Percentiles rank a stretch among this genome's conserved stretches.
These are phyloP conservation scores for Tuta absoluta DNA, from an alignment of 2,888 invertebrate genomes.

Conservation along the genomic window DNA sequence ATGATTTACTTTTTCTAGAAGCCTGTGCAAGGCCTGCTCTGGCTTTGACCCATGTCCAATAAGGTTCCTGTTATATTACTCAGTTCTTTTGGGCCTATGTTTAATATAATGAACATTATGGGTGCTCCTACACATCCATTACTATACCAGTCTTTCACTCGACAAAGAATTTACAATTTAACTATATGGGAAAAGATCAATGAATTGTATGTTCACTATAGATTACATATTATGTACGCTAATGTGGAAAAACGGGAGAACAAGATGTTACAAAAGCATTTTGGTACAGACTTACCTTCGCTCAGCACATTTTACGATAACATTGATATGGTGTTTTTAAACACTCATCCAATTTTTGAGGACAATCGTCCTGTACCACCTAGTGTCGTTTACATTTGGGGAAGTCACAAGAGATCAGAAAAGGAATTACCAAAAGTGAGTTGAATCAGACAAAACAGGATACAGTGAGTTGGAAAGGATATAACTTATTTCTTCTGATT, in stretches of 20 bases:
- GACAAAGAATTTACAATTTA: constrained; percentile 40
- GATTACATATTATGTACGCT: not conserved
- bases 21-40: not conserved
- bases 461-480: too few species aligned
- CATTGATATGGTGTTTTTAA: constrained; percentile 58
- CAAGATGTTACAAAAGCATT: not conserved
- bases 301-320: constrained; percentile 39
- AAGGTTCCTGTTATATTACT: constrained; percentile 41
- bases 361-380: constrained; percentile 59
- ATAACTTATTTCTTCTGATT: too few species aligned
- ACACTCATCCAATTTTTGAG: constrained; percentile 58
- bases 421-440: constrained; percentile 57
- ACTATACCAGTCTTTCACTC: constrained; percentile 35
- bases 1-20: not conserved
- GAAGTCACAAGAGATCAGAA: constrained; percentile 53
- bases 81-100: constrained; percentile 44
- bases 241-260: not conserved
- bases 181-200: constrained; percentile 42
- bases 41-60: not conserved
- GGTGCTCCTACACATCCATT: constrained; percentile 42
- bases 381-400: constrained; percentile 60
- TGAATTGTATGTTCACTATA: constrained; percentile 34
- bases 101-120: constrained; percentile 30
- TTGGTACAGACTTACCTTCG: not conserved
- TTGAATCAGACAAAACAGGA: too few species aligned